phyloP scores from a whole-genome alignment of 2,888 invertebrate species.

The Pheosia tremula region DNA sequence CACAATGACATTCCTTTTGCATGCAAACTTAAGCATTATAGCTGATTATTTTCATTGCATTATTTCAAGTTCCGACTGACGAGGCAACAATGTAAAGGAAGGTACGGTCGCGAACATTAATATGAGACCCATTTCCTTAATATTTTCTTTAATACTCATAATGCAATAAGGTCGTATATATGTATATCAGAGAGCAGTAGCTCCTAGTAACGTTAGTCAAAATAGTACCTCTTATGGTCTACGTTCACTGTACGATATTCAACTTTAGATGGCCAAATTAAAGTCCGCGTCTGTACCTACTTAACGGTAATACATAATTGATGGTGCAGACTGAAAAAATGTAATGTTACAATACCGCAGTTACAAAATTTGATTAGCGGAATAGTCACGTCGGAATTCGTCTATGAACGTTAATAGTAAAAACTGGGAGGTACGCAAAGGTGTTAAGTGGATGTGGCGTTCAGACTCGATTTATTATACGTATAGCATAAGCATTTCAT shows the following conservation, averaged over 20 bases:
- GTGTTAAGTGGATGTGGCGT: slow-evolving; percentile 53
- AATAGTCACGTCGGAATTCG: slow-evolving; percentile 81
- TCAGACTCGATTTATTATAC: not conserved
- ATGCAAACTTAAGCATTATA: not conserved
- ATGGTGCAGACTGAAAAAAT: slow-evolving; percentile 69
- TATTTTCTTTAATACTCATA: no score
- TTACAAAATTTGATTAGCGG: slow-evolving; percentile 84
- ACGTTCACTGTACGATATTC: no score
- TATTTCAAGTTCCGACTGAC: slow-evolving; percentile 26
- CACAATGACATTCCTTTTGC: slow-evolving; percentile 5
- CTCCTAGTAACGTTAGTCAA: no score
- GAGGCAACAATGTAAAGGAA: slow-evolving; percentile 56
- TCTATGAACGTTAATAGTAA: slow-evolving; percentile 56
- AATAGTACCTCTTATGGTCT: no score
- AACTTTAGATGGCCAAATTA: no score
- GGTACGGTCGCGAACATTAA: no score
- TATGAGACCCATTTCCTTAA: no score
- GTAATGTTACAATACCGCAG: slow-evolving; percentile 80
- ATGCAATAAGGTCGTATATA: no score
- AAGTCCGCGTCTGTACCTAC: slow-evolving; percentile 13
- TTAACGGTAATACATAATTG: slow-evolving; percentile 79
- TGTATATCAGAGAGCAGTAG: no score
- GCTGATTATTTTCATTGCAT: not conserved
- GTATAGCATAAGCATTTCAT: not conserved
- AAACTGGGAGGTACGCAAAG: slow-evolving; percentile 22